Base-by-base conservation (phyloP, 2,113 vertebrate species). In the Grallaria varia region DNA sequence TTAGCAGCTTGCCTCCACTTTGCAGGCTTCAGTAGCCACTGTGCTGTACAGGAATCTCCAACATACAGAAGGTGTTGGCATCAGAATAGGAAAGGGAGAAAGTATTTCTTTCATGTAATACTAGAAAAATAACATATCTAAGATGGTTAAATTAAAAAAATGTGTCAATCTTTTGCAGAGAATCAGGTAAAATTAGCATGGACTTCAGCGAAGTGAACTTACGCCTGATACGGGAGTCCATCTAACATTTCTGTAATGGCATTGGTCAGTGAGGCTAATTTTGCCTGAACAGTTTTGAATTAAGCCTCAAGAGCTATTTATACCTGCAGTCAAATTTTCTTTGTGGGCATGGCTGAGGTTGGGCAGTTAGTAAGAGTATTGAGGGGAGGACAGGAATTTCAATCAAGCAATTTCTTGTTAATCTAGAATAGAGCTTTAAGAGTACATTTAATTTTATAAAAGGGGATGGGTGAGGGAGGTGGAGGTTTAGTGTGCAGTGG, bases 381-480 rank as follows among this genome's bases (percentile, higher is more conserved):
- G 23, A 14, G 2, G 8, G 20, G 5, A 87, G 24, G 52, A 42
- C 17, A 86, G 50, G 86, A 88, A 86, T 77, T 53, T 73, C 28
- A 60, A 37, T 76, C 9, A 67, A 56, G 52, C 39, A 56, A 53
- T 20, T 88, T 82, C 17, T 68, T 89, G 10, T 45, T 69, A 63
- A 49, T 77, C 9, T 37, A 49, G 12, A 76, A 35, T 18, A 62
- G 7, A 62, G 25, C n/a, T 80, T 82, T 89, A 25, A 84, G 85
- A 69, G 24, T 37, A 42, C 7, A 19, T 68, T 62, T 49, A 19
- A 35, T 86, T 84, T 74, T 44, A 53, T 69, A 25, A 66, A 44
- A 42, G 19, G 1, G 2, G 1, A 0, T 0, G 18, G 1, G 14
- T 37, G 11, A 3, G 6, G 0, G n/a, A 59, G 23, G 3, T 8